Percentiles rank a stretch among this genome's conserved stretches.
phyloP scores from a whole-genome alignment of 2,888 invertebrate species.

The Syrphus vitripennis region DNA sequence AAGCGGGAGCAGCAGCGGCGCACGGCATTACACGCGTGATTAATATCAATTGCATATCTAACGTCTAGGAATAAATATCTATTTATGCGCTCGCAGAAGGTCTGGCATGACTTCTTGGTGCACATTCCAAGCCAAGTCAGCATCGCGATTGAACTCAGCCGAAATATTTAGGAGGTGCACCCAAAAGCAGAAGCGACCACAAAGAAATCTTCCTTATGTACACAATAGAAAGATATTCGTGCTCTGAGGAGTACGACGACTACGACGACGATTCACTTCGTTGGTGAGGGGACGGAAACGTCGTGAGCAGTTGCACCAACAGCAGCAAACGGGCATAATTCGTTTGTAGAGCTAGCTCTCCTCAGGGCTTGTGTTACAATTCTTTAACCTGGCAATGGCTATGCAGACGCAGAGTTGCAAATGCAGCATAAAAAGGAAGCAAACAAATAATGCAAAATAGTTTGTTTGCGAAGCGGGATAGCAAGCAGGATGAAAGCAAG shows the following conservation, averaged over 20 bases:
- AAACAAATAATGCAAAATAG: conserved; percentile 44
- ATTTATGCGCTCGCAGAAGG: conserved; percentile 57
- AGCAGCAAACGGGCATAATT: conserved; percentile 48
- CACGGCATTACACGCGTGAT: conserved; percentile 73
- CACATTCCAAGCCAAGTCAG: conserved; percentile 35
- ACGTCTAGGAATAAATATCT: conserved; percentile 73
- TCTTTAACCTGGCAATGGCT: conserved; percentile 18
- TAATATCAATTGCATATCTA: conserved; percentile 74
- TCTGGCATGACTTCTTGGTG: conserved; percentile 35
- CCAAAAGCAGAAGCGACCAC: conserved; percentile 59
- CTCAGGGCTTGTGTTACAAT: conserved; percentile 48
- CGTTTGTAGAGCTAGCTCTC: conserved; percentile 31
- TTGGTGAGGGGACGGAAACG: neutral
- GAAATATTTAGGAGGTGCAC: conserved; percentile 67
- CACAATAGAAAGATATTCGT: conserved; percentile 50
- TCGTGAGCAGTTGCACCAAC: neutral
- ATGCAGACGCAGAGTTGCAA: neutral
- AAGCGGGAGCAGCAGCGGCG: conserved; percentile 24
- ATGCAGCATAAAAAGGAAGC: neutral
- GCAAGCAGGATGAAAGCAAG: conserved; percentile 28
- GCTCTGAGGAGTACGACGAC: neutral
- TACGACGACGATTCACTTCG: neutral
- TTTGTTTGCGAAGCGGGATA: conserved; percentile 33
- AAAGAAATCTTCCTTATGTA: conserved; percentile 40
- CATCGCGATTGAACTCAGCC: conserved; percentile 63